phyloP scores from a whole-genome alignment of 53 echinoderm and acorn worm genomes.

The Echinometra lucunter region DNA sequence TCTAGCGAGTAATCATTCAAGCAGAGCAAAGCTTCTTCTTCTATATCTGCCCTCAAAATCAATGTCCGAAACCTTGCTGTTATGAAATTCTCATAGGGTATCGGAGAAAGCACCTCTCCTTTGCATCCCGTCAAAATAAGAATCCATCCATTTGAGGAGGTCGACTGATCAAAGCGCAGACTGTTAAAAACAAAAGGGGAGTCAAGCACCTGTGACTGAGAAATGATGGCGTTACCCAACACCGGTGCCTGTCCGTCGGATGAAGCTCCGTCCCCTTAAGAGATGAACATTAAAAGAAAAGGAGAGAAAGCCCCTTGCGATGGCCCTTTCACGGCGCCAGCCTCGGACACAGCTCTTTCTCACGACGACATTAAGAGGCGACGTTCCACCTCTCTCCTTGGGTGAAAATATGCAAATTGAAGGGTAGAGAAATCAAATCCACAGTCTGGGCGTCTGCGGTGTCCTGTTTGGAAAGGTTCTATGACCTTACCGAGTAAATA shows the following conservation, averaged over 20 bases:
- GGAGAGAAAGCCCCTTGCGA: not conserved
- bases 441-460: constrained; percentile 38
- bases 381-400: constrained; percentile 45
- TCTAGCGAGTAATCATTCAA: not conserved
- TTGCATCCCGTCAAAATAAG: constrained; percentile 12
- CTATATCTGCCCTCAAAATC: not conserved
- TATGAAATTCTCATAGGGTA: not conserved
- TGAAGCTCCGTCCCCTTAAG: constrained; percentile 15
- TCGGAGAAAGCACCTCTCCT: not conserved
- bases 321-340: constrained; percentile 63
- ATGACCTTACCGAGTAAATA: constrained; percentile 12
- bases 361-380: constrained; percentile 38
- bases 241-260: constrained; percentile 49
- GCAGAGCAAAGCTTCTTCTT: not conserved
- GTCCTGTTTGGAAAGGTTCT: constrained; percentile 3
- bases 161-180: not conserved
- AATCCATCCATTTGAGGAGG: not conserved
- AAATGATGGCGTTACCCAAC: constrained; percentile 33
- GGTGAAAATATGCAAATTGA: constrained; percentile 55
- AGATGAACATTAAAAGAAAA: not conserved
- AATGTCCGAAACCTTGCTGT: not conserved
- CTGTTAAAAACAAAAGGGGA: constrained; percentile 40
- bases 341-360: constrained; percentile 22
- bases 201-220: constrained; percentile 38
- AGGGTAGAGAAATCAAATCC: not conserved